phyloP scores from a whole-genome alignment of 2,113 vertebrate species.

The Bujurquina vittata region DNA sequence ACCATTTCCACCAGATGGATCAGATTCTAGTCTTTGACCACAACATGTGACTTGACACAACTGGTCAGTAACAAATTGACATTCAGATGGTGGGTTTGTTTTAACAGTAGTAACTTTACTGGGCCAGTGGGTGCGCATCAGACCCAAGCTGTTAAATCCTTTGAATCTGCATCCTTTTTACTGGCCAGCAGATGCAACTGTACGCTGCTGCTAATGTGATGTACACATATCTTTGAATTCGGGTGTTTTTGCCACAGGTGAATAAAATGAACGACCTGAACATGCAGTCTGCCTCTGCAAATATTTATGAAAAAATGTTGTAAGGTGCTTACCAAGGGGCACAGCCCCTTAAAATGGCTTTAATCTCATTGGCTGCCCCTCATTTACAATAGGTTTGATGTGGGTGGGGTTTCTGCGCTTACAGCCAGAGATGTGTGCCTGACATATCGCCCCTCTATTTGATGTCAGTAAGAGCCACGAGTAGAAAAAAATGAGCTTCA shows the following conservation, averaged over 20 bases:
- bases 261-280: background rate
- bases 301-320: background rate
- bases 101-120: background rate
- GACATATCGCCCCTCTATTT: background rate
- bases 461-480: background rate
- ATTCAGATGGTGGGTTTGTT: rapidly evolving
- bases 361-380: background rate
- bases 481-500: background rate
- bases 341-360: background rate
- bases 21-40: background rate
- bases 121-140: no score
- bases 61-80: background rate
- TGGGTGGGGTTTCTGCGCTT: no score
- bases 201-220: no score
- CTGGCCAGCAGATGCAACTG: background rate
- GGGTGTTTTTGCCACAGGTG: background rate
- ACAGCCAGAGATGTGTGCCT: no score
- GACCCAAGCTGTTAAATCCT: background rate
- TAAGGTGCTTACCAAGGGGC: background rate
- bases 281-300: background rate
- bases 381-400: no score
- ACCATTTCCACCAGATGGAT: no score
- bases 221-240: background rate
- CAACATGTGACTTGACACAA: background rate
- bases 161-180: background rate